A percentile compares a stretch with the other conserved stretches of the same genome.
Conservation (phyloP, 2,113 vertebrate genomes). For the Myxocyprinus asiaticus region DNA sequence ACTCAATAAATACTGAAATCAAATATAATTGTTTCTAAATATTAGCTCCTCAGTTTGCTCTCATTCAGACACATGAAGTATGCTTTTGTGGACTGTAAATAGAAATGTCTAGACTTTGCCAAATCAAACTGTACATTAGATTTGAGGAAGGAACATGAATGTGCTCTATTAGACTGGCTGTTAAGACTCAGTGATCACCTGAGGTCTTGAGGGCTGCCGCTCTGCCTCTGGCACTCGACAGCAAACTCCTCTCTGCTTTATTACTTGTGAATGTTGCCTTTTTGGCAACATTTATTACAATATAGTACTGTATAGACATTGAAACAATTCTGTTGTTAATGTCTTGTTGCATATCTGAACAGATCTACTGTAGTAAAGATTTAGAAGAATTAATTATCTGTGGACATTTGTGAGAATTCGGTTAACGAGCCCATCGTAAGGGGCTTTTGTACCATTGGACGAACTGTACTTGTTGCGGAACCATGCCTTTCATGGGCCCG, state of each 20-base stretch:
- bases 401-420: too few relatives aligned
- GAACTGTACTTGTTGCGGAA: too few relatives aligned
- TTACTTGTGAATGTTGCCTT: conserved; percentile 41
- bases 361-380: too few relatives aligned
- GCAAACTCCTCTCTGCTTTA: conserved; percentile 55
- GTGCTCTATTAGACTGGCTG: conserved; percentile 69
- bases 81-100: conserved; percentile 70
- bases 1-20: conserved; percentile 74
- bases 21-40: conserved; percentile 76
- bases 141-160: conserved; percentile 63
- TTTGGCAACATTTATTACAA: not conserved
- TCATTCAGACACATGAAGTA: conserved; percentile 63
- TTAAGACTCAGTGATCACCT: conserved; percentile 68
- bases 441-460: too few relatives aligned
- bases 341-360: too few relatives aligned
- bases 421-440: too few relatives aligned
- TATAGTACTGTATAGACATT: not conserved
- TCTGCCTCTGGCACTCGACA: conserved; percentile 50
- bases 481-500: too few relatives aligned
- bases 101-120: conserved; percentile 62
- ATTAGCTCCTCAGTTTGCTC: conserved; percentile 68
- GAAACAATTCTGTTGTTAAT: too few relatives aligned
- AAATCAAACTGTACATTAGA: conserved; percentile 67
- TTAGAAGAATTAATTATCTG: too few relatives aligned
- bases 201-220: conserved; percentile 54